Percentiles rank a stretch among this genome's conserved stretches.
Conservation (phyloP, 1,140 invertebrate species). For the Drosophila albomicans region DNA sequence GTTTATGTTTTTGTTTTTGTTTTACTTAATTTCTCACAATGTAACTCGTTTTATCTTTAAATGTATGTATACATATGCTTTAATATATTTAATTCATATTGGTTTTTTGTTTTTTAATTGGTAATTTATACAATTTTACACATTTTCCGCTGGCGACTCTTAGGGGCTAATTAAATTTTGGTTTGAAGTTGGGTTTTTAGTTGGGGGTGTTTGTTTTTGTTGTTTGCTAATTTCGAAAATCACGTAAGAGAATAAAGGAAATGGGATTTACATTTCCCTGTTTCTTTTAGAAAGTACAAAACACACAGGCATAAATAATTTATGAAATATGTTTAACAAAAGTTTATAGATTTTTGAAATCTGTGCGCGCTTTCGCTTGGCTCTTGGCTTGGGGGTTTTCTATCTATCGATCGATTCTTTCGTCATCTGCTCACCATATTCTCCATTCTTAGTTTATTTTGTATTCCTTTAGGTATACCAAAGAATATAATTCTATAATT, state of each 20-base stretch:
- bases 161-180: conserved; percentile 68
- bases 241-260: conserved; percentile 65
- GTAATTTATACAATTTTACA: conserved; percentile 74
- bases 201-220: conserved; percentile 13
- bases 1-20: conserved; percentile 41
- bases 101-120: conserved; percentile 30
- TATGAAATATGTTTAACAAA: conserved; percentile 78
- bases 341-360: conserved; percentile 82
- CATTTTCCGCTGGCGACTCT: conserved; percentile 49
- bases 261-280: conserved; percentile 36
- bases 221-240: conserved; percentile 56
- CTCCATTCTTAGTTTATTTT: neutral
- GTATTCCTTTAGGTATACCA: conserved; percentile 15
- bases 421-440: neutral
- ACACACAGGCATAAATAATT: conserved; percentile 70
- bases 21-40: conserved; percentile 51
- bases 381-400: conserved; percentile 67
- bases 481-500: conserved; percentile 44
- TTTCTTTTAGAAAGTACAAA: conserved; percentile 81
- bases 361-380: conserved; percentile 75
- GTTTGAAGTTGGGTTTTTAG: conserved; percentile 66
- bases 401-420: conserved; percentile 44
- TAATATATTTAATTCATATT: conserved; percentile 22
- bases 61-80: conserved; percentile 37
- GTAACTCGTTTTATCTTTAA: conserved; percentile 53